Base-by-base conservation (phyloP, 1,140 invertebrate genomes). In the Calosoma granatense region DNA sequence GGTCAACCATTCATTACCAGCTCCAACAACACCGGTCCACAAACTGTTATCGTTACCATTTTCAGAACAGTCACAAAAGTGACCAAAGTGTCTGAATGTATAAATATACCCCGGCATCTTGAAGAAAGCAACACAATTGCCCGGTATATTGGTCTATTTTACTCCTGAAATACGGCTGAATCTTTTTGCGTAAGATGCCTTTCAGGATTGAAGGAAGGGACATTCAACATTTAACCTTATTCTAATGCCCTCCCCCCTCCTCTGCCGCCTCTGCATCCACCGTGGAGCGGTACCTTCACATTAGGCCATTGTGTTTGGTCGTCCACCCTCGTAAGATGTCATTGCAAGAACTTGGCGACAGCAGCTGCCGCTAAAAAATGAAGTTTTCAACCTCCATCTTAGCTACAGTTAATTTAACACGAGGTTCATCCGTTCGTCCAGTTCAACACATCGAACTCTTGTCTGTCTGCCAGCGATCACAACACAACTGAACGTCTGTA, bases 401-500 rank as follows among this genome's bases (percentile, higher is more conserved):
- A 70, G 65, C 63, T 67, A 68, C 67, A 70, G 67, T 68, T 70
- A 70, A 70, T 70, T 70, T 70, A 68, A 70, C 68, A 55, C 59
- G 57, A 64, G 61, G 62, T 61, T 54, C 57, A 47, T 47, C 41
- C 41, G 4, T 6, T 20, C 9, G 6, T 20, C 20, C 51, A 22
- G 43, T 21, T 3, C 11, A 53, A 20, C 4, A 4, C 19, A 51
- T 53, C 9, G 9, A 12, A 12, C 4, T 17, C 9, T 4, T 47
- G 41, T 6, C 9, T 9, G 6, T 47, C 3, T 3, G 4, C 17
- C 15, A 47, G 17, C 17, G 41, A 47, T 11, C 6, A 47, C 9
- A 12, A 47, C 4, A 12, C 17, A 12, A 36, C 26, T 47, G 41
- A 15, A 17, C 6, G 20, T 11, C 22, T 53, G 11, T 9, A 47